phyloP scores from a whole-genome alignment of 2,888 invertebrate genomes.

The Emmelina monodactyla region DNA sequence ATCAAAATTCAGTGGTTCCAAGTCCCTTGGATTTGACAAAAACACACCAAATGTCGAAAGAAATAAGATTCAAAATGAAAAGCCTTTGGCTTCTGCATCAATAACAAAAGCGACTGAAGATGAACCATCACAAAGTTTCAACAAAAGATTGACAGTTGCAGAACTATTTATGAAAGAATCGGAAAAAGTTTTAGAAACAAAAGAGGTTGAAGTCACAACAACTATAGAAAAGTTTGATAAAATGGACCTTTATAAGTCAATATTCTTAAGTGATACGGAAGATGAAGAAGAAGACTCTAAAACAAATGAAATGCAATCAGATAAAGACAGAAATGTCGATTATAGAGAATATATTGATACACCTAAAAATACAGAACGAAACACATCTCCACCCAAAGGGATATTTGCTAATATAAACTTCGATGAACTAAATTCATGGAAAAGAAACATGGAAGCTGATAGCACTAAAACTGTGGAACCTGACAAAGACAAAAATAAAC shows the following conservation, averaged over 20 bases:
- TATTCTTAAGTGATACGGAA: constrained; percentile 85
- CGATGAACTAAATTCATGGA: constrained; percentile 62
- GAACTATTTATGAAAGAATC: constrained; percentile 55
- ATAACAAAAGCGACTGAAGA: constrained; percentile 4
- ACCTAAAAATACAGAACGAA: constrained; percentile 67
- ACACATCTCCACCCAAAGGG: constrained; percentile 74
- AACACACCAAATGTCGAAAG: constrained; percentile 9
- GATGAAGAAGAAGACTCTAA: constrained; percentile 58
- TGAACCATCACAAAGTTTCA: constrained; percentile 18
- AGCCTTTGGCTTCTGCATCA: too few species aligned
- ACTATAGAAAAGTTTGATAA: constrained; percentile 57
- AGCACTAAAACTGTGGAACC: too few species aligned
- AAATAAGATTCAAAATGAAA: constrained; percentile 3
- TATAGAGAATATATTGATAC: constrained; percentile 28
- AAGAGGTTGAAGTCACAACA: constrained; percentile 33
- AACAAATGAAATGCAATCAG: constrained; percentile 13
- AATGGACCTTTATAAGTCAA: constrained; percentile 86
- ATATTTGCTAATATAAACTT: constrained; percentile 74
- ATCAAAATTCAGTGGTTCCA: constrained; percentile 46
- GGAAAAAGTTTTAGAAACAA: constrained; percentile 31
- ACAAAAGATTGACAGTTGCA: constrained; percentile 52
- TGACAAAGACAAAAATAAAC: constrained; percentile 12
- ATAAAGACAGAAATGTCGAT: constrained; percentile 13
- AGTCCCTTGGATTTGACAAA: constrained; percentile 32
- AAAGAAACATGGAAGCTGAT: constrained; percentile 26